These are phyloP conservation scores for Oceanites oceanicus DNA, from an alignment of 2,113 vertebrate species.

Conservation along the genomic window DNA sequence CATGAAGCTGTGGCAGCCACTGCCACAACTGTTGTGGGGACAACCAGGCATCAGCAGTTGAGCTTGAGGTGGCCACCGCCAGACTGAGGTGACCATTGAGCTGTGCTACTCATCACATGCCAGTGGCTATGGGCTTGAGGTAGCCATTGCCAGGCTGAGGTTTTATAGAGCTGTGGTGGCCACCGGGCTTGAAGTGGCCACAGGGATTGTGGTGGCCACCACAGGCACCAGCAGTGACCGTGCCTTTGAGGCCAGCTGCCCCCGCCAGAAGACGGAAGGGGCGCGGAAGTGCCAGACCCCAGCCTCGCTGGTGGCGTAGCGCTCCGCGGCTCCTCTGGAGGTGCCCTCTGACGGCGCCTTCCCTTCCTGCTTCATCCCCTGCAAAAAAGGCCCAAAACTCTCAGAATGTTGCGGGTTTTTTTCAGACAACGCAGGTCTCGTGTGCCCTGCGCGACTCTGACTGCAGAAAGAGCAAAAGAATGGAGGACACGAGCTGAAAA, in stretches of 20 bases:
- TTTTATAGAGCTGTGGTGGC: background rate
- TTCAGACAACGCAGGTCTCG: background rate
- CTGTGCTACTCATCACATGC: accelerated
- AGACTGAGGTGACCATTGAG: background rate
- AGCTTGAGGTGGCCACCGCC: background rate
- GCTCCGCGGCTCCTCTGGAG: accelerated
- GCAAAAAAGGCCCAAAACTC: background rate
- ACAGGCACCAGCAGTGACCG: background rate
- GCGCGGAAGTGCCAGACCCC: background rate
- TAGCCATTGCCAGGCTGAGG: background rate
- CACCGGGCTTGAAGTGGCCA: background rate
- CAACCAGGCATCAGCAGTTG: background rate
- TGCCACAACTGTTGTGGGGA: background rate
- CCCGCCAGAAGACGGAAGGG: background rate
- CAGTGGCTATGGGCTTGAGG: background rate
- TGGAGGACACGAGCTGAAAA: background rate
- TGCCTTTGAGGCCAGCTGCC: background rate
- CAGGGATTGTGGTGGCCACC: background rate
- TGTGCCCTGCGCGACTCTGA: background rate
- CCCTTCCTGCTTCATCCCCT: background rate
- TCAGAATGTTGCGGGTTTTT: background rate
- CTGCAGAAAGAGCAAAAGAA: background rate
- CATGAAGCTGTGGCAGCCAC: background rate
- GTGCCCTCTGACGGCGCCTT: no score
- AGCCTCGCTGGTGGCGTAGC: background rate